Evolutionary conservation across 2,888 invertebrate species (phyloP), one percentile per base, ranked within the genome.

Genomic region (Diploptera punctata): DNA sequence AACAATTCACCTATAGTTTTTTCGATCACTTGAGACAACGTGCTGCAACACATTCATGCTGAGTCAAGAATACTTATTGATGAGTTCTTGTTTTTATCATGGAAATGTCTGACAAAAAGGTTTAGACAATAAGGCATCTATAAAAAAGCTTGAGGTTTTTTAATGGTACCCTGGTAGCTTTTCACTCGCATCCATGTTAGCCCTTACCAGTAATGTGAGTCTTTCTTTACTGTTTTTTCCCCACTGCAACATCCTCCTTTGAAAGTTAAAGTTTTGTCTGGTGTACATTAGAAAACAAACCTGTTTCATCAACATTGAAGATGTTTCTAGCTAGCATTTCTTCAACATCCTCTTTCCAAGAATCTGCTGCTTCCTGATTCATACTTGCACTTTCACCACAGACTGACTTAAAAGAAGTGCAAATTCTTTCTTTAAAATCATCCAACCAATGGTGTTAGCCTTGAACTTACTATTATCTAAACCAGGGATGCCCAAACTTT

Each of bases 201-300:
- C 5, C n/a, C 60, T 3, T 26, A 57, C 29, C 24, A 57, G 29
- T n/a, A n/a, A n/a, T n/a, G n/a, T n/a, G n/a, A n/a, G n/a, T n/a
- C n/a, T n/a, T n/a, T n/a, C n/a, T n/a, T n/a, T n/a, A n/a, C n/a
- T n/a, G n/a, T n/a, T n/a, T n/a, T n/a, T n/a, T n/a, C n/a, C n/a
- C n/a, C n/a, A n/a, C n/a, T n/a, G n/a, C n/a, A n/a, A n/a, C 18
- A 3, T 31, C 29, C 31, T 26, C 60, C 29, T 29, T 60, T 57
- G n/a, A 60, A 24, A 26, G 60, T 2, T 26, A 60, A 60, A 18
- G 2, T 60, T 26, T 60, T 60, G 9, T 60, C 5, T 10, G 33
- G 60, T 31, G 60, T 60, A 60, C 60, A 60, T 60, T 52, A 19
- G n/a, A 52, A 52, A 52, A 52, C 3, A 52, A 52, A 52, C 52